Evolutionary conservation across 2,797 vertebrate species (phyloP).

Genomic region (Alcedo quadribrachys): DNA sequence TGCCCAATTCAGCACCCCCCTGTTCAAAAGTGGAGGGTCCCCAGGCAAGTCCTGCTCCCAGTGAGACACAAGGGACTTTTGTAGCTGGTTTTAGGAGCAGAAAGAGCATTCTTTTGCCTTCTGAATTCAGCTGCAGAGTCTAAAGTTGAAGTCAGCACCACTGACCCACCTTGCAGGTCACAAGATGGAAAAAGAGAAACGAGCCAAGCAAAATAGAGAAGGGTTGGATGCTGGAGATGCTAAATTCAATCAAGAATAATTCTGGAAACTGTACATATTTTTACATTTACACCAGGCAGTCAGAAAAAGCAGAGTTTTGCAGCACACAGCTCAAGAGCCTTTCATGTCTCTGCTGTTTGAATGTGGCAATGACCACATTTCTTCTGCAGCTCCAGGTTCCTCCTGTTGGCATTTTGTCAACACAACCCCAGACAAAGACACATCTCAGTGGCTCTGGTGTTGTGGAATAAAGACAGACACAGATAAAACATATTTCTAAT

Average conservation of each 20-base stretch:
- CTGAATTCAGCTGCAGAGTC: neutral
- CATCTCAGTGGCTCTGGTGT: neutral
- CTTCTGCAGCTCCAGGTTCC: neutral
- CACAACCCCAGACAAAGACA: slow-evolving; percentile 16
- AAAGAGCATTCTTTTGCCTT: neutral
- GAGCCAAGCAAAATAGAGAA: slow-evolving; percentile 28
- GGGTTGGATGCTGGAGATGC: neutral
- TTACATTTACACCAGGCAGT: neutral
- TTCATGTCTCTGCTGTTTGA: neutral
- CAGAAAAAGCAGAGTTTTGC: neutral
- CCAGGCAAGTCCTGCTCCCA: neutral
- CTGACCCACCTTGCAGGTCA: neutral
- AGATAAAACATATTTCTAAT: neutral
- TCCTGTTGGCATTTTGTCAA: neutral
- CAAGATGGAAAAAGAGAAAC: slow-evolving; percentile 11
- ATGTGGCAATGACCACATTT: neutral
- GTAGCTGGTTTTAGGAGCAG: neutral
- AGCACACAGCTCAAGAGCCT: neutral
- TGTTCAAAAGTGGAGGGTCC: neutral
- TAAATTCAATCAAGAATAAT: slow-evolving; percentile 9
- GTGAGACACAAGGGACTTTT: neutral
- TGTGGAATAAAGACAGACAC: neutral
- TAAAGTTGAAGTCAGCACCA: neutral
- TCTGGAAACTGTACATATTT: slow-evolving; percentile 1
- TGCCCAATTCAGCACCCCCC: neutral